phyloP scores from a whole-genome alignment of 2,797 vertebrate species.

The Picus viridis region DNA sequence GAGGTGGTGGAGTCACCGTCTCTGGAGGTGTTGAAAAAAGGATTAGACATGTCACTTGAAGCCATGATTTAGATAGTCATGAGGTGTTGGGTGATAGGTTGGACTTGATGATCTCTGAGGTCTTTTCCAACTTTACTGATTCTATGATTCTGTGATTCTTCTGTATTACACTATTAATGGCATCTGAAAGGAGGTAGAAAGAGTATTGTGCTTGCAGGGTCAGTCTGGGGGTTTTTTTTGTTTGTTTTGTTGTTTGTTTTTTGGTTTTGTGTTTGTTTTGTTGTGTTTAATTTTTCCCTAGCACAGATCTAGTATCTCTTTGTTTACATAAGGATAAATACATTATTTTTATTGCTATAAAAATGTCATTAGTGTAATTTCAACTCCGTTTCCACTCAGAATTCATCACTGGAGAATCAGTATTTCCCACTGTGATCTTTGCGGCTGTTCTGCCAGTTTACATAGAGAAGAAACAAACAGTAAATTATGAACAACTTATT shows the following conservation, averaged over 20 bases:
- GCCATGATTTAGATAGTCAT: too few species aligned
- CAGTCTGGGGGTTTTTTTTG: not conserved
- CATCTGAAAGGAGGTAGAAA: not conserved
- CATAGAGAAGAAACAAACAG: not conserved
- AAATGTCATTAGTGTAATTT: not conserved
- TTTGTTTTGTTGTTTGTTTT: too few species aligned
- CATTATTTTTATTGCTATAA: not conserved
- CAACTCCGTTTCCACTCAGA: not conserved
- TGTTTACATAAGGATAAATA: not conserved
- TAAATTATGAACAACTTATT: not conserved
- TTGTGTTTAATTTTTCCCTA: not conserved
- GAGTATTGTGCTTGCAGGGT: not conserved
- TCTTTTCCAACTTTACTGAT: too few species aligned
- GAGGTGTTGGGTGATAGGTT: too few species aligned
- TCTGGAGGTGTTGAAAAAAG: too few species aligned
- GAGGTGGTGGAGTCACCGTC: too few species aligned
- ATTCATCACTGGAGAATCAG: not conserved
- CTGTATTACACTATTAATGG: not conserved
- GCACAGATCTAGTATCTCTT: not conserved
- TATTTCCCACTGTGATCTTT: not conserved
- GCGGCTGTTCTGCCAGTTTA: not conserved
- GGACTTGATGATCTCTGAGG: too few species aligned
- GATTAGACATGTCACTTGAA: too few species aligned
- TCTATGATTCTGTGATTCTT: not conserved
- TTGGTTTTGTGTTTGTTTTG: too few species aligned